Evolutionary conservation across 2,113 vertebrate genomes (phyloP).

Genomic region (Solea senegalensis): DNA sequence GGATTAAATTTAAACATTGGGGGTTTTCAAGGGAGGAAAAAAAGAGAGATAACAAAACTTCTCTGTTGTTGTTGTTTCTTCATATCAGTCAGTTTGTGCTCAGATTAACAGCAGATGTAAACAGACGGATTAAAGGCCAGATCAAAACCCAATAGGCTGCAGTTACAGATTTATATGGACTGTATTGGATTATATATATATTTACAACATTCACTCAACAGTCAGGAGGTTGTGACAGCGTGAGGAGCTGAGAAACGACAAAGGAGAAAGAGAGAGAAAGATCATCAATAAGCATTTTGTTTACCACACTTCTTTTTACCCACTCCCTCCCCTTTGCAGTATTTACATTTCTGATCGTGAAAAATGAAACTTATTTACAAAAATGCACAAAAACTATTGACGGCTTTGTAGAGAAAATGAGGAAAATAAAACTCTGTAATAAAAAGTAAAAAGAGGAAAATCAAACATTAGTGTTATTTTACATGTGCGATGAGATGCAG

Average conservation of each 20-base stretch:
- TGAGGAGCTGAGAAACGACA: constrained; percentile 8
- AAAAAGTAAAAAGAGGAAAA: constrained; percentile 66
- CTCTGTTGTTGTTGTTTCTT: not conserved
- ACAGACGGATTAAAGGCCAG: not conserved
- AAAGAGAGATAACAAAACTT: not conserved
- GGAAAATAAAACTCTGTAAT: constrained; percentile 62
- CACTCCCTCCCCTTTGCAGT: constrained; percentile 42
- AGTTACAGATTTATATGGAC: not conserved
- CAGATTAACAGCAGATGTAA: not conserved
- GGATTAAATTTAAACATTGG: too few relatives aligned
- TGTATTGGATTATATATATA: not conserved
- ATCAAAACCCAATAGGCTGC: not conserved
- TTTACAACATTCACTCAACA: constrained; percentile 20
- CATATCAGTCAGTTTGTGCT: not conserved
- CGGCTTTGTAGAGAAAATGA: constrained; percentile 38
- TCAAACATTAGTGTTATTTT: constrained; percentile 72
- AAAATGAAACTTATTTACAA: constrained; percentile 72
- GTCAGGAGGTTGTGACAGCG: not conserved
- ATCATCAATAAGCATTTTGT: constrained; percentile 56
- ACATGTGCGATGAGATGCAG: constrained; percentile 60
- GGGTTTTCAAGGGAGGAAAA: too few relatives aligned
- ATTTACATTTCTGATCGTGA: constrained; percentile 74
- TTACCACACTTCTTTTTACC: constrained; percentile 1
- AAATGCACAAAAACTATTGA: constrained; percentile 63
- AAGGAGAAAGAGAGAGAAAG: constrained; percentile 52